phyloP scores from a whole-genome alignment of 2,113 vertebrate species.

The Siniperca knerii region DNA sequence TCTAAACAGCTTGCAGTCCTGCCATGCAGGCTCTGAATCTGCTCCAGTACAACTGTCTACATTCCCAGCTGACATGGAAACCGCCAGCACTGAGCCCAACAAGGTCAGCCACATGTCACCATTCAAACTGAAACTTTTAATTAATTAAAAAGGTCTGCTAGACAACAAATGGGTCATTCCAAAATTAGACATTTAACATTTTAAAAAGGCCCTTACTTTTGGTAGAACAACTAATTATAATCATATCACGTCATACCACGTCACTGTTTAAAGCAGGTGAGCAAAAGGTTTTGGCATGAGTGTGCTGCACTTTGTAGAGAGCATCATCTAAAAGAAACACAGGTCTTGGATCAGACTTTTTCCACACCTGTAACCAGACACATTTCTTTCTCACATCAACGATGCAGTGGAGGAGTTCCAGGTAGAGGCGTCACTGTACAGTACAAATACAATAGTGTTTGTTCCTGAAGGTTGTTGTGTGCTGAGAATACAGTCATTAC shows the following conservation, averaged over 20 bases:
- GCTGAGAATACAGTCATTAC: not conserved
- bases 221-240: not conserved
- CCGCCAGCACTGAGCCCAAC: not conserved
- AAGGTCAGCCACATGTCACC: conserved; percentile 30
- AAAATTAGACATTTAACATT: not conserved
- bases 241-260: too few species aligned
- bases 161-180: conserved; percentile 8
- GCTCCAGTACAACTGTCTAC: not conserved
- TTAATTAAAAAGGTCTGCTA: not conserved
- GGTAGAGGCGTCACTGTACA: conserved; percentile 23
- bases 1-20: conserved; percentile 7
- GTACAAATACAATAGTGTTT: not conserved
- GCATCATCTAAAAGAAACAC: conserved; percentile 4
- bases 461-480: conserved; percentile 26
- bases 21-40: conserved; percentile 5
- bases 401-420: not conserved
- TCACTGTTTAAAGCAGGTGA: not conserved
- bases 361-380: not conserved
- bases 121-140: not conserved
- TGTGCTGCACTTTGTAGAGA: not conserved
- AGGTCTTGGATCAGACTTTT: conserved; percentile 20
- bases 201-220: not conserved
- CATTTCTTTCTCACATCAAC: not conserved
- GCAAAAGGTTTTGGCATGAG: not conserved
- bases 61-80: conserved; percentile 7